Percentiles rank a stretch among this genome's conserved stretches.
These are phyloP conservation scores for Symphodus melops DNA, from an alignment of 2,113 vertebrate species.

Conservation along the genomic window DNA sequence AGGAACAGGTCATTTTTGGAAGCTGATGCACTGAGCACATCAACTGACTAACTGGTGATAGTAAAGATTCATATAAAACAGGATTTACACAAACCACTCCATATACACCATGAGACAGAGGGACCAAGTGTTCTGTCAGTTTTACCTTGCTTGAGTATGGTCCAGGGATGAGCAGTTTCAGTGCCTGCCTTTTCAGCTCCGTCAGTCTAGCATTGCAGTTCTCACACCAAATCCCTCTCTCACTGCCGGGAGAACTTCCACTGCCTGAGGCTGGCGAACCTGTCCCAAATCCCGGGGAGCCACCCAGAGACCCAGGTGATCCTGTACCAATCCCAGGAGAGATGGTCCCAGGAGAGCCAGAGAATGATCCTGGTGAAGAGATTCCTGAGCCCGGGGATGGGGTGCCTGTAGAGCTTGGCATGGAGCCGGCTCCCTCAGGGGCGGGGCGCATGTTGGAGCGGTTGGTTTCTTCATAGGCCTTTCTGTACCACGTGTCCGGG, in stretches of 20 bases:
- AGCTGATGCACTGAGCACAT: not conserved
- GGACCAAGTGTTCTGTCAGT: not conserved
- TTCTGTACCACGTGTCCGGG: slow-evolving; percentile 95
- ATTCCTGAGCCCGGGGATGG: slow-evolving; percentile 95
- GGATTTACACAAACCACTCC: slow-evolving; percentile 1
- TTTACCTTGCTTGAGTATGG: slow-evolving; percentile 92
- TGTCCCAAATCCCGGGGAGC: slow-evolving; percentile 93
- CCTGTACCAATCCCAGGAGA: slow-evolving; percentile 93
- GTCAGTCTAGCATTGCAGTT: slow-evolving; percentile 93
- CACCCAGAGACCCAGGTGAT: slow-evolving; percentile 93
- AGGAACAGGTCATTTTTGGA: slow-evolving; percentile 37
- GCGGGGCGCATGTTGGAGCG: slow-evolving; percentile 87
- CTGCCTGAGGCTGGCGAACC: slow-evolving; percentile 92
- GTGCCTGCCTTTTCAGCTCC: slow-evolving; percentile 95
- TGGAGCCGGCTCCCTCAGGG: slow-evolving; percentile 94
- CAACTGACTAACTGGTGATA: not conserved
- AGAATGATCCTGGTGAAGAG: slow-evolving; percentile 94
- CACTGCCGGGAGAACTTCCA: slow-evolving; percentile 95
- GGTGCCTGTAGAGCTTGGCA: slow-evolving; percentile 93
- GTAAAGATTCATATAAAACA: not conserved
- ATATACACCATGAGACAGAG: not conserved
- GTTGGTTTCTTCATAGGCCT: slow-evolving; percentile 91
- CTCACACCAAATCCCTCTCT: slow-evolving; percentile 95
- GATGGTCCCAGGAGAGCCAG: slow-evolving; percentile 91
- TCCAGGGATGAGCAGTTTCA: slow-evolving; percentile 93